Base-by-base conservation (phyloP, 23 tunicate species). In the Halocynthia roretzi region DNA sequence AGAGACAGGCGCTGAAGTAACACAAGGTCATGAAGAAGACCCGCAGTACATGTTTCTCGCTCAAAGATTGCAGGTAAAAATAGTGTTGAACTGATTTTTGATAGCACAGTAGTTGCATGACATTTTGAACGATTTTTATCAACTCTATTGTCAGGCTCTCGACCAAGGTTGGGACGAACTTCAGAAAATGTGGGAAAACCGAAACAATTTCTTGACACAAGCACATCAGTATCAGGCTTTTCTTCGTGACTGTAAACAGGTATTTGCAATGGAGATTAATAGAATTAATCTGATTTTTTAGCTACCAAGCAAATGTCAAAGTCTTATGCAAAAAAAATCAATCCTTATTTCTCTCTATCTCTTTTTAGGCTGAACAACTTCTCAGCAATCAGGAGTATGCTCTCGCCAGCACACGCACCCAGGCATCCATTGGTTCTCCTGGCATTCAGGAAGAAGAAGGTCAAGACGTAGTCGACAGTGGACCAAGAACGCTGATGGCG, bases 141-240 rank as follows among this genome's bases (percentile, higher is more conserved):
- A 0, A 31, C 44, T 50, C 14, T 74, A 0, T 10, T 54, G 55
- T 10, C 82, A 83, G 73, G 87, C 87, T 18, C 71, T 92, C 58
- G 92, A 92, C 11, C 89, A 92, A 51, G 98, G 98, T 6, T 92
- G 98, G 98, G 82, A 86, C n/a, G 98, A 92, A 53, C 75, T 92
- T 61, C 83, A 78, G 70, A 77, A 81, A 44, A 92, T 92, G 98
- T 92, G 98, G 98, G 87, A 76, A 6, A 92, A 80, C 77, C 71
- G 90, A 51, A 79, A 92, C 72, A 68, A 86, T 10, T 68, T 86
- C 70, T 85, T 92, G 51, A 78, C 77, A 10, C 88, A 92, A 68
- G 92, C 98, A 52, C 77, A 67, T 10, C 88, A 92, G 20, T 83
- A 86, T 68, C 98, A 92, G 61, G 52, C 82, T 0, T 92, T 92